phyloP scores from a whole-genome alignment of 2,797 vertebrate species.

The Silurus lanzhouensis region DNA sequence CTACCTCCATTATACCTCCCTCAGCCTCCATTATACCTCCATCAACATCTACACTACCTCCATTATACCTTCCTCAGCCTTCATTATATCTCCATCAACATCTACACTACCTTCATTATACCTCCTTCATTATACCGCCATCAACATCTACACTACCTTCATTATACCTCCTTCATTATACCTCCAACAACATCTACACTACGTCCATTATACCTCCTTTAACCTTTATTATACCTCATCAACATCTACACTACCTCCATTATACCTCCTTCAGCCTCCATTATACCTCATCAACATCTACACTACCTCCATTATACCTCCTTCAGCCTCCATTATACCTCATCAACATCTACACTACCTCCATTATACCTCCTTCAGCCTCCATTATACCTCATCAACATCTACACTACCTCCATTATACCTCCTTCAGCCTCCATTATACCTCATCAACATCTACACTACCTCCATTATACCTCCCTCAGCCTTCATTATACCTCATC shows the following conservation, averaged over 20 bases:
- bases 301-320: too few species aligned
- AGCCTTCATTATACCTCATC: too few species aligned
- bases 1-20: background rate
- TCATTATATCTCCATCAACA: too few species aligned
- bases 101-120: too few species aligned
- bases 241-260: background rate
- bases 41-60: background rate
- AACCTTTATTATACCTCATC: background rate
- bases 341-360: too few species aligned
- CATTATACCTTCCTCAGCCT: too few species aligned
- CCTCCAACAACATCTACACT: background rate
- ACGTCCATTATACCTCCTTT: background rate
- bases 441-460: background rate
- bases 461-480: background rate
- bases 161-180: background rate
- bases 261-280: too few species aligned
- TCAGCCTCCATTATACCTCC: background rate
- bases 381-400: too few species aligned
- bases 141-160: background rate
- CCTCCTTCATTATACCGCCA: background rate
- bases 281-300: too few species aligned
- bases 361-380: too few species aligned
- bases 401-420: too few species aligned
- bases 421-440: background rate
- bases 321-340: too few species aligned